Percentiles rank a stretch among this genome's conserved stretches.
phyloP scores from a whole-genome alignment of 1,140 invertebrate genomes.

The Leptonema lineaticorne region DNA sequence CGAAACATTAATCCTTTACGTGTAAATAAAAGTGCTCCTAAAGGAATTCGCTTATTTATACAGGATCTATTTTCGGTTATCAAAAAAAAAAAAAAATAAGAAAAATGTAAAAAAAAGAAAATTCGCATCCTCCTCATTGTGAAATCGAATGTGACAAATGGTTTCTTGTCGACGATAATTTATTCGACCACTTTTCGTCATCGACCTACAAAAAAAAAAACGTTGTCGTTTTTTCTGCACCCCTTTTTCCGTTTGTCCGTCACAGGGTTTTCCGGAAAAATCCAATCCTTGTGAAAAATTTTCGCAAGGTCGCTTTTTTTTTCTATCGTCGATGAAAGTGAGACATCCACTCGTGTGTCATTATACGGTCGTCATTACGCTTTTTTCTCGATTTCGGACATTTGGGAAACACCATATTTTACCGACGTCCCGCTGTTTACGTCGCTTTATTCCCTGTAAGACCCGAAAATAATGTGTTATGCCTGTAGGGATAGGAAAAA shows the following conservation, averaged over 20 bases:
- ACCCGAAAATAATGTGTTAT: too few relatives aligned
- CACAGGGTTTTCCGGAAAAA: neutral
- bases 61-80: too few relatives aligned
- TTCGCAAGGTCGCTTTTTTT: neutral
- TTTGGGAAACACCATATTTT: neutral
- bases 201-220: too few relatives aligned
- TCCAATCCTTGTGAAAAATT: too few relatives aligned
- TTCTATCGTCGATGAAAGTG: neutral
- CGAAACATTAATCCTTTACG: too few relatives aligned
- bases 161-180: slow-evolving; percentile 1
- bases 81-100: too few relatives aligned
- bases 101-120: too few relatives aligned
- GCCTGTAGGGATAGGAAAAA: too few relatives aligned
- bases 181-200: neutral
- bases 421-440: neutral
- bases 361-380: neutral
- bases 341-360: neutral
- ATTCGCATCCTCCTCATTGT: too few relatives aligned
- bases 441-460: neutral
- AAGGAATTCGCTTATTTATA: too few relatives aligned
- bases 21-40: too few relatives aligned
- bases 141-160: slow-evolving; percentile 19
- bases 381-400: neutral
- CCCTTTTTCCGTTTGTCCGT: neutral
- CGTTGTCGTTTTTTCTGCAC: slow-evolving; percentile 3